Evolutionary conservation across 2,888 invertebrate genomes (phyloP).

Genomic region (Amaurobius ferox): DNA sequence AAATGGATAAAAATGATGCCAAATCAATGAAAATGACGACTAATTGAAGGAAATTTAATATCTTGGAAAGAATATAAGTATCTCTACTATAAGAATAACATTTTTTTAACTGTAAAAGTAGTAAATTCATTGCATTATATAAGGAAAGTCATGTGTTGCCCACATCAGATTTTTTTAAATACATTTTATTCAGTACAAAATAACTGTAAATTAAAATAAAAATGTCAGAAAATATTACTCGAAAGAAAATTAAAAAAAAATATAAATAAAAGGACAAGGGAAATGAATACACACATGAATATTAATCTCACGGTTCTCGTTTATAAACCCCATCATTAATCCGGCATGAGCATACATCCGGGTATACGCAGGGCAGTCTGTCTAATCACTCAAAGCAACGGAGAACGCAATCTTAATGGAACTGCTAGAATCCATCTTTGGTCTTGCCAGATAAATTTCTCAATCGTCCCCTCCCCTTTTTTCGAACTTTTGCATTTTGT

Average conservation of each 20-base stretch:
- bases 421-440: conserved; percentile 44
- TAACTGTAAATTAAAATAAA: too few species aligned
- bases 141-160: too few species aligned
- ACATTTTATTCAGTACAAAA: too few species aligned
- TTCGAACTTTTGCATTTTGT: conserved; percentile 4
- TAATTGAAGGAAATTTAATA: too few species aligned
- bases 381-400: conserved; percentile 62
- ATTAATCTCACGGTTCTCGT: conserved; percentile 58
- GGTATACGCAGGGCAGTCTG: conserved; percentile 45
- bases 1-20: too few species aligned
- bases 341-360: conserved; percentile 45
- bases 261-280: conserved; percentile 25
- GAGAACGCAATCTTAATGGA: conserved; percentile 67
- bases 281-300: conserved; percentile 40
- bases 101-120: too few species aligned
- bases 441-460: conserved; percentile 58
- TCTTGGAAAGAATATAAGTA: too few species aligned
- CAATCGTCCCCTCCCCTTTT: conserved; percentile 21
- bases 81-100: too few species aligned
- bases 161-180: too few species aligned
- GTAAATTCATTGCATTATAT: too few species aligned
- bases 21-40: too few species aligned
- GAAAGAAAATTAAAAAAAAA: conserved; percentile 13
- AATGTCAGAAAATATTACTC: too few species aligned
- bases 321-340: conserved; percentile 66